Evolutionary conservation across 2,888 invertebrate species (phyloP).

Genomic region (Acanthopleura granulata): DNA sequence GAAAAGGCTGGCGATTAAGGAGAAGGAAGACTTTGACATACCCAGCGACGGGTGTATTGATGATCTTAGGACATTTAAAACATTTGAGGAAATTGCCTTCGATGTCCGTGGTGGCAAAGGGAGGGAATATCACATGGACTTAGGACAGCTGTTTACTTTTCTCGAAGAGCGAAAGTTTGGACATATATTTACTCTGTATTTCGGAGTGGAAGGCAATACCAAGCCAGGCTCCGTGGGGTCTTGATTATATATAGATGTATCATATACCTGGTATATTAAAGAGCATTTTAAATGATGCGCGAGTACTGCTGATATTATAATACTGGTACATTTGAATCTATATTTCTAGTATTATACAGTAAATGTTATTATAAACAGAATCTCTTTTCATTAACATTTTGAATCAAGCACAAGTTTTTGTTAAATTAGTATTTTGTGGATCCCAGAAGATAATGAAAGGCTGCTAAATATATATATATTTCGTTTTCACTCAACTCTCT

Average conservation of each 20-base stretch:
- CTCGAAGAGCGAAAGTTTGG: slow-evolving; percentile 79
- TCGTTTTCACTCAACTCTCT: too few species aligned
- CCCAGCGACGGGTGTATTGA: slow-evolving; percentile 55
- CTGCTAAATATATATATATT: too few species aligned
- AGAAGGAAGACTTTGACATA: slow-evolving; percentile 75
- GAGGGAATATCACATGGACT: slow-evolving; percentile 80
- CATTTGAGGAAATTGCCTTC: slow-evolving; percentile 78
- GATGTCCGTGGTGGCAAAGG: slow-evolving; percentile 67
- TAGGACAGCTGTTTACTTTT: slow-evolving; percentile 83
- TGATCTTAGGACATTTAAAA: slow-evolving; percentile 75
- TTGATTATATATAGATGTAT: background rate
- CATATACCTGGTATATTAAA: background rate
- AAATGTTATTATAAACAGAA: too few species aligned
- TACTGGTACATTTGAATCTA: too few species aligned
- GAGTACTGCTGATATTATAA: too few species aligned
- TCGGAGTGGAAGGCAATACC: slow-evolving; percentile 74
- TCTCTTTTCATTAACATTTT: too few species aligned
- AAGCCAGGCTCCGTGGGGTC: background rate
- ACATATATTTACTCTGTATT: slow-evolving; percentile 84
- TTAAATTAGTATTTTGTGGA: too few species aligned
- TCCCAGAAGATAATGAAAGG: too few species aligned
- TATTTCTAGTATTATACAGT: too few species aligned
- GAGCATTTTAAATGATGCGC: background rate
- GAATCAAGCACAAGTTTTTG: too few species aligned
- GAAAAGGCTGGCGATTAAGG: slow-evolving; percentile 85